Evolutionary conservation across 2,113 vertebrate species (phyloP), one percentile per base, ranked within the genome.

Genomic region (Ailuropoda melanoleuca): DNA sequence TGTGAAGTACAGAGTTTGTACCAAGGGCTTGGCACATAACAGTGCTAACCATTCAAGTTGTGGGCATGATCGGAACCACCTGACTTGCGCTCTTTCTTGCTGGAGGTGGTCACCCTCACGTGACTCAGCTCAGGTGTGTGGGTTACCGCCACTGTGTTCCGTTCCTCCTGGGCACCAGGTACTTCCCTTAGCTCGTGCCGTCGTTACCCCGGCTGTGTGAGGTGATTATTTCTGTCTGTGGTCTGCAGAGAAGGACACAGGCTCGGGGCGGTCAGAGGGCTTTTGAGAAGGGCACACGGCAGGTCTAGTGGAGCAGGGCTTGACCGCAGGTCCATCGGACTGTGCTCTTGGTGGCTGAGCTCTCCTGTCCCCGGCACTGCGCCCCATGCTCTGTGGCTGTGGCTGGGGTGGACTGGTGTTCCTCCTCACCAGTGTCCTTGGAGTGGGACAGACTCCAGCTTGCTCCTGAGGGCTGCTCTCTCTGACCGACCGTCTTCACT

Each of bases 371-470:
- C 74, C 1, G 4, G 21, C 2, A 14, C 24, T 0, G 18, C 9
- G 4, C 21, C 72, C 34, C 34, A 6, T 0, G 10, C 34, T 15
- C 53, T 6, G 0, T 0, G 34, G 19, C 26, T 6, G 10, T 43
- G 43, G 64, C 34, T 21, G 39, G 39, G 19, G 26, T 5, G 23
- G 48, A 4, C 26, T 4, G 4, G 15, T 37, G 14, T 50, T 15
- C 34, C 19, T 60, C 53, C 53, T 70, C 9, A 9, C 46, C 14
- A 1, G 84, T 3, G 3, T 31, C 75, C 74, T 23, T 46, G 55
- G 13, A 19, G 7, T 8, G 72, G 48, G 37, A 11, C 48, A 6
- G 3, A 19, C 15, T 53, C 66, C 34, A 37, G 55, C 29, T 55
- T 0, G 0, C 74, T 77, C 55, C 55, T 17, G 23, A 21, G 81